A percentile compares a stretch with the other conserved stretches of the same genome.
Evolutionary conservation across 2,888 invertebrate species (phyloP).

Genomic region (Epirrita christyi): DNA sequence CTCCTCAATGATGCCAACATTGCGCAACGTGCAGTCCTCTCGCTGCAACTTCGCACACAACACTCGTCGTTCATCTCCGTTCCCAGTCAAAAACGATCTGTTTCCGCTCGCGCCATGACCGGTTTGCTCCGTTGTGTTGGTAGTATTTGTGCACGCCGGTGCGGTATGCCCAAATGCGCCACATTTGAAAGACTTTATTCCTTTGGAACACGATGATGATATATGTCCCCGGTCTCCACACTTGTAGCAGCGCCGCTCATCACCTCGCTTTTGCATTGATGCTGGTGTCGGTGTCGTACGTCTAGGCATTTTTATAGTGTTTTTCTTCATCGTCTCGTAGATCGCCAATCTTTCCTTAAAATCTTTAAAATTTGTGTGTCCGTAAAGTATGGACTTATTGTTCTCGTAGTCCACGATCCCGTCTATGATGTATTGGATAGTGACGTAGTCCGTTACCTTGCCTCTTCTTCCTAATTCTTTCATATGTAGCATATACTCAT

Average conservation of each 20-base stretch:
- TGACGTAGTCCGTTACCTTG: neutral
- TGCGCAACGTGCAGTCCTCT: neutral
- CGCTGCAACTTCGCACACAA: neutral
- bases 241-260: neutral
- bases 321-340: conserved; percentile 1
- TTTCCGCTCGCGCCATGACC: too few species aligned
- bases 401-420: neutral
- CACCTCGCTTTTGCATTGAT: neutral
- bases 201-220: neutral
- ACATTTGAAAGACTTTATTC: conserved; percentile 1
- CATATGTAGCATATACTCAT: neutral
- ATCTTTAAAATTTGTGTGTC: neutral
- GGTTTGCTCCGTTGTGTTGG: conserved; percentile 4
- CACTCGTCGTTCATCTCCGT: neutral
- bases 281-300: neutral
- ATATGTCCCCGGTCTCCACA: conserved; percentile 1
- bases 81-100: neutral
- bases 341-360: neutral
- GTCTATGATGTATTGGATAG: conserved; percentile 4
- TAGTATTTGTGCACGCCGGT: neutral
- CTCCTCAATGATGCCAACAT: neutral
- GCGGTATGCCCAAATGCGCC: neutral
- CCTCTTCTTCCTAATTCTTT: neutral
- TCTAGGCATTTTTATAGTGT: neutral
- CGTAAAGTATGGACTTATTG: neutral